These are phyloP conservation scores for Sinocyclocheilus anophthalmus DNA, from an alignment of 2,113 vertebrate genomes.

Conservation along the genomic window DNA sequence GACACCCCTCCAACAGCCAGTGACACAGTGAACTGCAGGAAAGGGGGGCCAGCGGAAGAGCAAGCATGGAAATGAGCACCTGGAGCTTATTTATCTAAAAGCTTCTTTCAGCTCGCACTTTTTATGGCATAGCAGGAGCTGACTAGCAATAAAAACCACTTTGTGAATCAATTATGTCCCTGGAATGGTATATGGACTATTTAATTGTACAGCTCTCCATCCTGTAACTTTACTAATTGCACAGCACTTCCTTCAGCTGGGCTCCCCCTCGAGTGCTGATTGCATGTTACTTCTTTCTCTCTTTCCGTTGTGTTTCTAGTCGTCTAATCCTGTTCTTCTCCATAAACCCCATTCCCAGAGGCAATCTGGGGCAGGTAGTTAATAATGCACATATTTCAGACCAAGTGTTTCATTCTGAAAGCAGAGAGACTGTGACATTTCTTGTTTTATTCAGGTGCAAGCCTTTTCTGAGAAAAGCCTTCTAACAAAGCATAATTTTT, in stretches of 20 bases:
- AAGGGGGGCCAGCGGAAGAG: conserved; percentile 48
- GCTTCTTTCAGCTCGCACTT: conserved; percentile 57
- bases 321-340: neutral
- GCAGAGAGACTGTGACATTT: conserved; percentile 33
- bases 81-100: conserved; percentile 65
- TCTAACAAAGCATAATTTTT: neutral
- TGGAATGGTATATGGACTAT: conserved; percentile 71
- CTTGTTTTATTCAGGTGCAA: conserved; percentile 33
- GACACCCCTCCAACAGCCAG: conserved; percentile 52
- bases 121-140: conserved; percentile 60
- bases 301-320: conserved; percentile 20
- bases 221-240: conserved; percentile 70
- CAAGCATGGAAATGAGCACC: conserved; percentile 73
- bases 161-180: conserved; percentile 69
- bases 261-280: conserved; percentile 58
- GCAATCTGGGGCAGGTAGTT: conserved; percentile 32
- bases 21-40: conserved; percentile 38
- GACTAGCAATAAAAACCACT: conserved; percentile 66
- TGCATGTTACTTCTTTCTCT: conserved; percentile 62
- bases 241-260: conserved; percentile 65
- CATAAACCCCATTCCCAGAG: conserved; percentile 9
- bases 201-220: conserved; percentile 72
- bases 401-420: neutral
- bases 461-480: conserved; percentile 20
- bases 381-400: conserved; percentile 40